Evolutionary conservation across 1,140 invertebrate species (phyloP).

Genomic region (Dinoponera quadriceps): DNA sequence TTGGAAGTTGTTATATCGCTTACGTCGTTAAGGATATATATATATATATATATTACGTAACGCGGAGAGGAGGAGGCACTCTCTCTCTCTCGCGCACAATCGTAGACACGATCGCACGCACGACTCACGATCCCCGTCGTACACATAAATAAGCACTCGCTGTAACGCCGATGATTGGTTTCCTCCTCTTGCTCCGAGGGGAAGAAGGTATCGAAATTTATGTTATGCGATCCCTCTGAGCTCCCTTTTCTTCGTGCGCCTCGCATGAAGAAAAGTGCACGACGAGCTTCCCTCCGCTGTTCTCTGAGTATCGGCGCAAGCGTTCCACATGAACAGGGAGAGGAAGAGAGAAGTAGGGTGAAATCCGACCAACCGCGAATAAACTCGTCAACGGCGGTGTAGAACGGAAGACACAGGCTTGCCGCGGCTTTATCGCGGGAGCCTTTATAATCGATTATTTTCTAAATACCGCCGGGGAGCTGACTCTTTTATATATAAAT

Average conservation of each 20-base stretch:
- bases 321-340: slow-evolving; percentile 16
- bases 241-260: not conserved
- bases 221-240: not conserved
- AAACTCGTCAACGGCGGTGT: slow-evolving; percentile 54
- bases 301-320: slow-evolving; percentile 53
- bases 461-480: slow-evolving; percentile 9
- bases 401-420: slow-evolving; percentile 9
- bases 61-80: slow-evolving; percentile 10
- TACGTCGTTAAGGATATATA: slow-evolving; percentile 82
- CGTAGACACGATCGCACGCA: slow-evolving; percentile 32
- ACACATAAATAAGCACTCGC: too few relatives aligned
- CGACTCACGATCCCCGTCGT: not conserved
- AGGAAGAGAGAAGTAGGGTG: slow-evolving; percentile 21
- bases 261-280: not conserved
- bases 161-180: too few relatives aligned
- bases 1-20: slow-evolving; percentile 86
- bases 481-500: slow-evolving; percentile 1
- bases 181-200: not conserved
- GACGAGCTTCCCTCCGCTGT: slow-evolving; percentile 23
- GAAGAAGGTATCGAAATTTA: slow-evolving; percentile 16
- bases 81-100: not conserved
- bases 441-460: slow-evolving; percentile 55
- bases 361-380: slow-evolving; percentile 63
- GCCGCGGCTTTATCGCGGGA: slow-evolving; percentile 9
- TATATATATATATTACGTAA: slow-evolving; percentile 52